These are phyloP conservation scores for Tupaia tana DNA, from an alignment of 2,113 vertebrate species.

Conservation along the genomic window DNA sequence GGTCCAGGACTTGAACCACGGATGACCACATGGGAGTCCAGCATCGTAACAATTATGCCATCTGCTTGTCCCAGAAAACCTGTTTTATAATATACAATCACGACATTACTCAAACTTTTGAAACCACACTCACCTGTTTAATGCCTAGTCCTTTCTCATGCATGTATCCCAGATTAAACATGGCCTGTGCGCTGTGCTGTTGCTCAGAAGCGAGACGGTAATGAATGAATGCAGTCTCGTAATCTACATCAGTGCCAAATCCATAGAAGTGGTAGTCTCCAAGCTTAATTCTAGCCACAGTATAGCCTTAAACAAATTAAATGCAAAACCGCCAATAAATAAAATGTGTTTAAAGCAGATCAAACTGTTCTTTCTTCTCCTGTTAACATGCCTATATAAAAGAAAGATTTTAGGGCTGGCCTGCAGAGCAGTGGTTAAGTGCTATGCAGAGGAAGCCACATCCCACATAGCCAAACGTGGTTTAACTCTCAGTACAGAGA, in stretches of 20 bases:
- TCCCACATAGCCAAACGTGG: too few relatives aligned
- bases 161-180: constrained; percentile 99
- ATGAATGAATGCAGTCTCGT: constrained; percentile 98
- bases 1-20: too few relatives aligned
- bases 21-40: too few relatives aligned
- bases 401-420: background rate
- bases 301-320: constrained; percentile 91
- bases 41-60: too few relatives aligned
- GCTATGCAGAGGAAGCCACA: too few relatives aligned
- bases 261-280: constrained; percentile 99
- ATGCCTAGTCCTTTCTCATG: constrained; percentile 98
- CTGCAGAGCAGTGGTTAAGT: too few relatives aligned
- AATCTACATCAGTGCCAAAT: constrained; percentile 97
- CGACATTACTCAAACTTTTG: background rate
- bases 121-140: constrained; percentile 91
- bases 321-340: background rate
- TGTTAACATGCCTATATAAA: background rate
- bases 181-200: constrained; percentile 97
- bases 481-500: too few relatives aligned
- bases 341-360: background rate
- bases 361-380: background rate
- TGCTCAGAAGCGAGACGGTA: constrained; percentile 98
- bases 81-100: background rate
- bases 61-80: too few relatives aligned
- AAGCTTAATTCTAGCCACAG: constrained; percentile 96